These are phyloP conservation scores for Triplophysa tibetana DNA, from an alignment of 2,113 vertebrate genomes.

Conservation along the genomic window DNA sequence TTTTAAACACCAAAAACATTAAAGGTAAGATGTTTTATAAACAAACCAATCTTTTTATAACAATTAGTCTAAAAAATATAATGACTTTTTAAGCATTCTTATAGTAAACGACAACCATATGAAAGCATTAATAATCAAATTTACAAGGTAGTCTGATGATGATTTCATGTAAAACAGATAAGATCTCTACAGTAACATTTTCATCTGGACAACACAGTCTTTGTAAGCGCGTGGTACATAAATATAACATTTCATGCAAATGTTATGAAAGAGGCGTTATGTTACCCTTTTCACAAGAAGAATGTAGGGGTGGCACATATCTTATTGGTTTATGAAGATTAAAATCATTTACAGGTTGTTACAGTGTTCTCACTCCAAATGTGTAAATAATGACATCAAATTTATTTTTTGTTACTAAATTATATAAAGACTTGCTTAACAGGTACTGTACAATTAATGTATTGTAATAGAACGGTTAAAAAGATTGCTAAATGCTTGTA, in stretches of 20 bases:
- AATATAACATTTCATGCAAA: background rate
- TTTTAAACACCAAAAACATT: background rate
- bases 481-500: background rate
- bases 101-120: background rate
- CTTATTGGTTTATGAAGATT: background rate
- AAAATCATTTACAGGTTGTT: background rate
- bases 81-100: background rate
- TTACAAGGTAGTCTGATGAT: no score
- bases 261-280: background rate
- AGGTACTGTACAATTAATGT: background rate
- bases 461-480: background rate
- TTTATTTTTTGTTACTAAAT: background rate
- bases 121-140: background rate
- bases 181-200: background rate
- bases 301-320: background rate
- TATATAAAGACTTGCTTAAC: background rate
- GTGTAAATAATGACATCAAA: background rate
- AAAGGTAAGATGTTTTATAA: background rate
- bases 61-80: background rate
- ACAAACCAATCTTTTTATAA: background rate
- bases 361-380: background rate
- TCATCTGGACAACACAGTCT: constrained; percentile 1
- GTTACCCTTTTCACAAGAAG: background rate
- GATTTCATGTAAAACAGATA: background rate
- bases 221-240: background rate